phyloP scores from a whole-genome alignment of 92 coral and sea anemone species.

The Diadumene lineata region DNA sequence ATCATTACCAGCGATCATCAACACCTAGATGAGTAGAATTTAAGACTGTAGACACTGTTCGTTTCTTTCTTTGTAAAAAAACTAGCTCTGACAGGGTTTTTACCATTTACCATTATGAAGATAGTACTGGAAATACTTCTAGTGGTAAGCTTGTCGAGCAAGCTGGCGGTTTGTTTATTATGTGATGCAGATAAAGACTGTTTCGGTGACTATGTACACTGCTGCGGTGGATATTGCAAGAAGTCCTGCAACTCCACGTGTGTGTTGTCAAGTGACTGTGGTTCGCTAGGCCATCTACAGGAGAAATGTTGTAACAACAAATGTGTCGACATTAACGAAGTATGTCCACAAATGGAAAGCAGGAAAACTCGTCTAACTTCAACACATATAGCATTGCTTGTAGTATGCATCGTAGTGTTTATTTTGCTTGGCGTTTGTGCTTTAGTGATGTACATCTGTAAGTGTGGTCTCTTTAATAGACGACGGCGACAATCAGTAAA shows the following conservation, averaged over 20 bases:
- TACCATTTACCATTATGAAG: background rate
- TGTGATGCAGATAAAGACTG: conserved; percentile 42
- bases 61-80: too few relatives aligned
- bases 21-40: too few relatives aligned
- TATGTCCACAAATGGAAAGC: conserved; percentile 17
- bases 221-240: conserved; percentile 64
- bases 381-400: conserved; percentile 50
- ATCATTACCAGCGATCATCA: background rate
- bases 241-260: conserved; percentile 54
- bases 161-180: conserved; percentile 20
- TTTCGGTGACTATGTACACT: conserved; percentile 44
- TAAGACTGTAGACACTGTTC: too few relatives aligned
- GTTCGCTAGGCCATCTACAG: conserved; percentile 48
- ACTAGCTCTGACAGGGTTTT: background rate
- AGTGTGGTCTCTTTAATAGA: conserved; percentile 23
- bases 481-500: conserved; percentile 7
- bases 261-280: conserved; percentile 50
- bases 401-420: conserved; percentile 43
- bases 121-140: background rate
- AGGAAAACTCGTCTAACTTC: conserved; percentile 32
- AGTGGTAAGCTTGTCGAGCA: background rate
- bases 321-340: conserved; percentile 36
- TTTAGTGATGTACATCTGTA: conserved; percentile 41
- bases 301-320: conserved; percentile 64
- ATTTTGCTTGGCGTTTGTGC: conserved; percentile 36